phyloP scores from a whole-genome alignment of 2,888 invertebrate genomes.

The Brachyptera putata region DNA sequence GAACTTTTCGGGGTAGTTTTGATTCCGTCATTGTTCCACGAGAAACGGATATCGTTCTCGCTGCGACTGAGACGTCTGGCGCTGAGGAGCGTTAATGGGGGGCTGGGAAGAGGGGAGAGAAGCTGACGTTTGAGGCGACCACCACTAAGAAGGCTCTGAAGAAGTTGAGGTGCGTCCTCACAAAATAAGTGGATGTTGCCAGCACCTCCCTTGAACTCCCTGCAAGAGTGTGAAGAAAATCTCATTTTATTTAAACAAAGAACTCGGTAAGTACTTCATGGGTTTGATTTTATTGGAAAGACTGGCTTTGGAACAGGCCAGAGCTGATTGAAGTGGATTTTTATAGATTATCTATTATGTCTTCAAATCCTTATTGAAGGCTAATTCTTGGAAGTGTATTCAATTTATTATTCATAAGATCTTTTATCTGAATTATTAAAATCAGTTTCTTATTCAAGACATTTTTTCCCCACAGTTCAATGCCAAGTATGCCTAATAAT shows the following conservation, averaged over 20 bases:
- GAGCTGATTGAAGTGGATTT: too few relatives aligned
- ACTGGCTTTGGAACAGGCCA: too few relatives aligned
- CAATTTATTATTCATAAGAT: too few relatives aligned
- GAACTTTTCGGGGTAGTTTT: not conserved
- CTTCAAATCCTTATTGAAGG: too few relatives aligned
- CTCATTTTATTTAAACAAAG: not conserved
- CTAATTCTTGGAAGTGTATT: too few relatives aligned
- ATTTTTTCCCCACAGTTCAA: too few relatives aligned
- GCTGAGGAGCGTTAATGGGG: constrained; percentile 34
- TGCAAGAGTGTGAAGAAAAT: constrained; percentile 33
- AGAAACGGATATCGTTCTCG: constrained; percentile 47
- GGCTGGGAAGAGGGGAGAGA: constrained; percentile 27
- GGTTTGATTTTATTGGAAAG: too few relatives aligned
- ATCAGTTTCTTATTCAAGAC: too few relatives aligned
- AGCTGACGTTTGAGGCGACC: constrained; percentile 22
- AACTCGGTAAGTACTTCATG: too few relatives aligned
- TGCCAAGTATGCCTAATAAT: too few relatives aligned
- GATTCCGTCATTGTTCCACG: not conserved
- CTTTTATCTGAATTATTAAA: too few relatives aligned
- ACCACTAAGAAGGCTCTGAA: constrained; percentile 43
- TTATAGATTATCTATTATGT: too few relatives aligned
- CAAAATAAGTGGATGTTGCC: constrained; percentile 52
- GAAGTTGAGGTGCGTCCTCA: constrained; percentile 45
- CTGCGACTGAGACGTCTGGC: constrained; percentile 48
- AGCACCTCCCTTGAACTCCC: constrained; percentile 51